Base-by-base conservation (phyloP, 2,797 vertebrate species). In the Pseudochaenichthys georgianus region DNA sequence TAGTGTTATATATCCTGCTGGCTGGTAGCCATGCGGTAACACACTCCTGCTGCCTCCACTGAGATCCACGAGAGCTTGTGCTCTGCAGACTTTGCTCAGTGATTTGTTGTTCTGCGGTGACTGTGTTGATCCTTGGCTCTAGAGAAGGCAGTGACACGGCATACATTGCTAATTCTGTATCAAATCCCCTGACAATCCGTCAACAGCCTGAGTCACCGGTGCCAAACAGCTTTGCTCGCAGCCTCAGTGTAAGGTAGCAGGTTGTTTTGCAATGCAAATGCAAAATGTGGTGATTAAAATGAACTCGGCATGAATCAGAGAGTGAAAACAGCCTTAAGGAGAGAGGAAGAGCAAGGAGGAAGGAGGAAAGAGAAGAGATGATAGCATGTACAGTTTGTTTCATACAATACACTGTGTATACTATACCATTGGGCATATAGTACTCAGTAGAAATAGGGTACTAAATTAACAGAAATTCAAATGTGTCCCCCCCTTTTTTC, bases 191-290 rank as follows among this genome's bases (percentile, higher is more conserved):
- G 53, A 60, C 65, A 62, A 53, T 82, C 67, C 62, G 38, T 70
- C 75, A 83, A 38, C 55, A 77, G 38, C 34, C 65, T 59, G 76
- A 76, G 61, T 89, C 81, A 68, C 55, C 34, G 9, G 43, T 66
- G 57, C 74, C 71, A 81, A 77, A 69, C 31, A 80, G 80, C 82
- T 82, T 80, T 75, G 74, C 84, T 82, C 77, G 43, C 68, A 64
- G 74, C 75, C 61, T 81, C 69, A 61, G 45, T 64, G 83, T 77
- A 84, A 81, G 81, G 73, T 75, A 67, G 73, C 60, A 83, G 77
- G 66, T 84, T 91, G 87, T 88, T 93, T 92, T 92, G 87, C 83
- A 88, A 88, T 94, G 87, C 93, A 92, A 93, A 94, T 94, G 76
- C 19, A 76, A 84, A 86, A 71, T 60, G 73, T 82, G 73, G 80